Evolutionary conservation across 1,140 invertebrate species (phyloP).

Genomic region (Cherax quadricarinatus): DNA sequence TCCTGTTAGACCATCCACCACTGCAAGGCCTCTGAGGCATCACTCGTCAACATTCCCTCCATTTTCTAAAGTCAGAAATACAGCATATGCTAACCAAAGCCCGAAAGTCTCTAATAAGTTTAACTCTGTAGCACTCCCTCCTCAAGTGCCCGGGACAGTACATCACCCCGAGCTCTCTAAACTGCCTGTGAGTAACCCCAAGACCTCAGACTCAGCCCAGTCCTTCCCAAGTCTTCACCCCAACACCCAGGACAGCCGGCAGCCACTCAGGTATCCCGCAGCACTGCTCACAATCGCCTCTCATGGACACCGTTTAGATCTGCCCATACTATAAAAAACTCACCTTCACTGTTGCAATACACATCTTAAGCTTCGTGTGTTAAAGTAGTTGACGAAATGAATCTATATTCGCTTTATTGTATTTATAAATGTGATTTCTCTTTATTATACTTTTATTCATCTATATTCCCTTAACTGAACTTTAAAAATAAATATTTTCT

Average conservation of each 20-base stretch:
- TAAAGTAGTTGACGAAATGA: too few species aligned
- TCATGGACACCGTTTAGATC: neutral
- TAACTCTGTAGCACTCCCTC: conserved; percentile 17
- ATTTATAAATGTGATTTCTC: too few species aligned
- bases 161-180: conserved; percentile 67
- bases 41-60: conserved; percentile 26
- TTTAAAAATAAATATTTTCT: neutral
- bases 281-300: conserved; percentile 21
- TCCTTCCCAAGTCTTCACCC: conserved; percentile 12
- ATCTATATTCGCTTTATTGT: too few species aligned
- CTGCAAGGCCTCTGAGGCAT: neutral
- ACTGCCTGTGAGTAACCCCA: conserved; percentile 53
- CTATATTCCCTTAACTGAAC: too few species aligned
- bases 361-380: too few species aligned
- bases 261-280: conserved; percentile 47
- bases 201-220: conserved; percentile 27
- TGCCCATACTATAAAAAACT: neutral
- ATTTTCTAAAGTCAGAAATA: conserved; percentile 36
- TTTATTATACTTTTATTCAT: too few species aligned
- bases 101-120: neutral
- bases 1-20: neutral
- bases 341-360: neutral
- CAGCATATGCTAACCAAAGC: neutral
- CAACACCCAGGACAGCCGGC: conserved; percentile 48
- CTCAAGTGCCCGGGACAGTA: conserved; percentile 67